Percentiles rank a stretch among this genome's conserved stretches.
phyloP scores from a whole-genome alignment of 2,113 vertebrate genomes.

The Lophochroa leadbeateri region DNA sequence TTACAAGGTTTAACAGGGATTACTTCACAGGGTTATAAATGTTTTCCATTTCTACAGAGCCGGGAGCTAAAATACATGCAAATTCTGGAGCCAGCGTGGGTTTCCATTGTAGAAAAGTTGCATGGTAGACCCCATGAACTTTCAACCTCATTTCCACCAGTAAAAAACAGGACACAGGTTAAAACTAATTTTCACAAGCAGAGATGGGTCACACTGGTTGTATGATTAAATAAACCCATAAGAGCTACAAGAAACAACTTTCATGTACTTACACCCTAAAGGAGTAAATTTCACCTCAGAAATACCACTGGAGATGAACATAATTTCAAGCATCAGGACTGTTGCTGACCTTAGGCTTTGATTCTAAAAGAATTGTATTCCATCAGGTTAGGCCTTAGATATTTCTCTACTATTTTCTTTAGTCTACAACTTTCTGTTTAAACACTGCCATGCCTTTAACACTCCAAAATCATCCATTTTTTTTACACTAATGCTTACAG shows the following conservation, averaged over 20 bases:
- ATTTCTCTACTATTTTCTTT: neutral
- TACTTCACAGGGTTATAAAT: neutral
- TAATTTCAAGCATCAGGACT: neutral
- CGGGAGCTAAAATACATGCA: neutral
- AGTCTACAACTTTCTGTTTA: neutral
- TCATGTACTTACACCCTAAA: neutral
- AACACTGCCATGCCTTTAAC: neutral
- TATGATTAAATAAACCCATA: fast-evolving
- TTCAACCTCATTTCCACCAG: neutral
- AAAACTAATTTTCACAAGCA: neutral
- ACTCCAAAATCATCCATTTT: neutral
- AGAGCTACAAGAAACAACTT: neutral
- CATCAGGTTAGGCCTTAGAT: neutral
- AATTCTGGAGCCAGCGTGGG: neutral
- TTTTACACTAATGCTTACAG: neutral
- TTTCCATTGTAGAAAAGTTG: neutral
- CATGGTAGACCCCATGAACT: neutral
- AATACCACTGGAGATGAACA: neutral
- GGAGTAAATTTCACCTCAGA: neutral
- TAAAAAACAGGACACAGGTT: neutral
- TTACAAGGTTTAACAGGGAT: neutral
- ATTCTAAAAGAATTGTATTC: neutral
- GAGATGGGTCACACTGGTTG: neutral
- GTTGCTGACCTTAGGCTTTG: neutral
- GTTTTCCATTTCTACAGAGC: neutral